phyloP scores from a whole-genome alignment of 2,113 vertebrate species.

The Pungitius pungitius region DNA sequence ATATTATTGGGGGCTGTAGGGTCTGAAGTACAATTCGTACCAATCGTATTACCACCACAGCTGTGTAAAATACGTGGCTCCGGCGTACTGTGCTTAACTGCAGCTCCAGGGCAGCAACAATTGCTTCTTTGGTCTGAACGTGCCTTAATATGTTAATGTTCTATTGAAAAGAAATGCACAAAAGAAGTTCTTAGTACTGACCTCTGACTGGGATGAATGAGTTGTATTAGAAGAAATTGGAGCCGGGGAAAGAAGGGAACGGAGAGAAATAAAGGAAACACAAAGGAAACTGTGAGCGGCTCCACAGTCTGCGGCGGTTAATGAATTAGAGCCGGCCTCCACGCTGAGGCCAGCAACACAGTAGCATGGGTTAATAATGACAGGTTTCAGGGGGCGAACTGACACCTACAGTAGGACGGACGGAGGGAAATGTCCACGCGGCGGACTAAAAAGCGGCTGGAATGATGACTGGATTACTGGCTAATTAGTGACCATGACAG shows the following conservation, averaged over 20 bases:
- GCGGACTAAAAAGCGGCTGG: background rate
- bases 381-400: constrained; percentile 11
- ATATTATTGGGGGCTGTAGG: background rate
- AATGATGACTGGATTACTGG: constrained; percentile 10
- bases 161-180: constrained; percentile 34
- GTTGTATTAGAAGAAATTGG: constrained; percentile 39
- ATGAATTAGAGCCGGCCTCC: constrained; percentile 45
- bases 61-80: constrained; percentile 8
- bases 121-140: constrained; percentile 23
- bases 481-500: constrained; percentile 2
- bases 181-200: constrained; percentile 55
- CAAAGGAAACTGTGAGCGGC: constrained; percentile 36
- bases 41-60: constrained; percentile 15
- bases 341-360: constrained; percentile 55
- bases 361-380: constrained; percentile 50
- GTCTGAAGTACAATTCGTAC: constrained; percentile 12
- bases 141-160: constrained; percentile 44
- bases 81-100: background rate
- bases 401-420: constrained; percentile 17
- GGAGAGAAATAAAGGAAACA: constrained; percentile 44
- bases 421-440: constrained; percentile 7
- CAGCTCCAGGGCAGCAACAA: constrained; percentile 24
- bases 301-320: constrained; percentile 36
- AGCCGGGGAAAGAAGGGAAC: constrained; percentile 18
- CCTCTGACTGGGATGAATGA: constrained; percentile 49